Evolutionary conservation across 2,888 invertebrate species (phyloP).

Genomic region (Callosobruchus maculatus): DNA sequence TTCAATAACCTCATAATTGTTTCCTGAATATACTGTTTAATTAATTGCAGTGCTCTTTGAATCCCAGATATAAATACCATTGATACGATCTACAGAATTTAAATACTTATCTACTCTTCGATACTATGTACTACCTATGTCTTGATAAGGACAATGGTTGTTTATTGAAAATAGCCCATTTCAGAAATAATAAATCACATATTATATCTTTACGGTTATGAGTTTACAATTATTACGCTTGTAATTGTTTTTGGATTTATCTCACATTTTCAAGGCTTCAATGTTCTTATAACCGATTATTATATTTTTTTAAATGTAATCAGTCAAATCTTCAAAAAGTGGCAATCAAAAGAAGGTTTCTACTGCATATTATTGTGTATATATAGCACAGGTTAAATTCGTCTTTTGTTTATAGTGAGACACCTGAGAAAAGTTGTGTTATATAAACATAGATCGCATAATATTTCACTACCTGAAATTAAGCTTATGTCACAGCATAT

Average conservation of each 20-base stretch:
- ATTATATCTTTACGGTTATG: neutral
- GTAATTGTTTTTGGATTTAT: neutral
- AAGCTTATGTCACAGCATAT: no score
- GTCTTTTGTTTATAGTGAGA: no score
- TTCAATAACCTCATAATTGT: neutral
- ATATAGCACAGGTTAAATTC: no score
- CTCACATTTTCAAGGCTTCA: neutral
- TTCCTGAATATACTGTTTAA: neutral
- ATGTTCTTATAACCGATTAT: neutral
- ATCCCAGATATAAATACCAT: neutral
- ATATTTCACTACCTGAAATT: no score
- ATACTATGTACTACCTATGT: neutral
- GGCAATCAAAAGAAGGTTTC: no score
- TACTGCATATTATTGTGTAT: no score
- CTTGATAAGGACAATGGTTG: neutral
- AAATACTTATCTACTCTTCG: neutral
- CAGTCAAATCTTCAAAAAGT: neutral
- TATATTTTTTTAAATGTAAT: neutral
- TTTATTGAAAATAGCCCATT: neutral
- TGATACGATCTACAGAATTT: neutral
- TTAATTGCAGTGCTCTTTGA: neutral
- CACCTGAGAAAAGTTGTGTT: no score
- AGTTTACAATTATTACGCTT: neutral
- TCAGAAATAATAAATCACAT: neutral
- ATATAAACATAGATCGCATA: no score